Percentiles rank a stretch among this genome's conserved stretches.
phyloP scores from a whole-genome alignment of 1,140 invertebrate species.

The Caenorhabditis tropicalis region DNA sequence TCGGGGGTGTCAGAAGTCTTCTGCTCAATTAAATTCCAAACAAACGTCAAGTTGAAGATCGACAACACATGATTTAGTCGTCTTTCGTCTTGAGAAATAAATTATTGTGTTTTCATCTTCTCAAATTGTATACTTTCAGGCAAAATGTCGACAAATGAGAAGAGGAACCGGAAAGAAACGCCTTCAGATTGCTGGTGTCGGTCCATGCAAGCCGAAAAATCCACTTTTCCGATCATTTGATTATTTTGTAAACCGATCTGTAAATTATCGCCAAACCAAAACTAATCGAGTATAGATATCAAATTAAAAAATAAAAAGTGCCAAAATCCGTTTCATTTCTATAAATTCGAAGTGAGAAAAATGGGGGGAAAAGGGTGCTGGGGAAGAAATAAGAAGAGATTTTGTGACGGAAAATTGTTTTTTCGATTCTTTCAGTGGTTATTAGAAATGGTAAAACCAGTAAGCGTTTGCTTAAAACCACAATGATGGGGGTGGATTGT shows the following conservation, averaged over 20 bases:
- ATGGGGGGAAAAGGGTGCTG: background rate
- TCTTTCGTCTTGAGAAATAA: background rate
- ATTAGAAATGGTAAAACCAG: slow-evolving; percentile 12
- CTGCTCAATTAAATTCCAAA: background rate
- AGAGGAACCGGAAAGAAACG: slow-evolving; percentile 23
- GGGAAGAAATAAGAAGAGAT: too few species aligned
- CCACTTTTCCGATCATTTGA: slow-evolving; percentile 35
- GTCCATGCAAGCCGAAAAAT: slow-evolving; percentile 33
- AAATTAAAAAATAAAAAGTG: background rate
- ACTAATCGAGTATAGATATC: slow-evolving; percentile 9
- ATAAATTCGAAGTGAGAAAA: background rate
- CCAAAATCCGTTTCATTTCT: background rate
- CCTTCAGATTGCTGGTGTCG: slow-evolving; percentile 28
- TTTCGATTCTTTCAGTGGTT: background rate
- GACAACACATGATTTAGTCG: background rate
- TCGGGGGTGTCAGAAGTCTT: background rate
- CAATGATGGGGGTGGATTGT: background rate
- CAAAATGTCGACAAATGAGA: slow-evolving; percentile 21
- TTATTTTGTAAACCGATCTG: slow-evolving; percentile 29
- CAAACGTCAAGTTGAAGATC: background rate
- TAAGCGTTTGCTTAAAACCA: slow-evolving; percentile 33
- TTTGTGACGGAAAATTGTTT: background rate
- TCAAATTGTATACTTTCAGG: background rate
- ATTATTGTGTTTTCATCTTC: background rate
- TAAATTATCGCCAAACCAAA: background rate